phyloP scores from a whole-genome alignment of 2,113 vertebrate genomes.

The Mormyrus iriodes region DNA sequence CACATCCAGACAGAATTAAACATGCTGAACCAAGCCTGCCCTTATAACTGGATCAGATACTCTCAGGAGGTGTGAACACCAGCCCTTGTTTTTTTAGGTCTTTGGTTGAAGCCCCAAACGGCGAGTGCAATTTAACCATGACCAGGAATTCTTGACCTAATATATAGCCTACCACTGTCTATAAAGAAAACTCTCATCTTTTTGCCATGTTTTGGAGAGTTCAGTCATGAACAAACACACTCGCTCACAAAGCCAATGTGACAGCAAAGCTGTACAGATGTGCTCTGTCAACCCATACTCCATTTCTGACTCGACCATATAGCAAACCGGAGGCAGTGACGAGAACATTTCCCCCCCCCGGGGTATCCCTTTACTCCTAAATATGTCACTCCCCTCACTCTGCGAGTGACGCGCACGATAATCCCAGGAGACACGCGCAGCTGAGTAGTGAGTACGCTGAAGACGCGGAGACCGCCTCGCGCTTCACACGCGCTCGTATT shows the following conservation, averaged over 20 bases:
- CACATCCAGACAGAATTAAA: slow-evolving; percentile 16
- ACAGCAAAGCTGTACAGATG: background rate
- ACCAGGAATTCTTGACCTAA: background rate
- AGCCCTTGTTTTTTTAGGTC: background rate
- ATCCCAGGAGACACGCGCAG: background rate
- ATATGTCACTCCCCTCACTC: background rate
- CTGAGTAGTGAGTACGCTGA: background rate
- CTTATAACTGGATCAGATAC: background rate
- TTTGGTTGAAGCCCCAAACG: background rate
- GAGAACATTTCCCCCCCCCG: background rate
- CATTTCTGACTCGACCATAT: background rate
- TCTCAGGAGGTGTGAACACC: background rate
- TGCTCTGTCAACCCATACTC: background rate
- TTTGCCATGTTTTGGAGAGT: background rate
- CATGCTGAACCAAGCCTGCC: background rate
- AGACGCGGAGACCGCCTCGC: background rate
- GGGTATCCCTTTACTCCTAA: background rate
- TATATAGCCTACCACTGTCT: background rate
- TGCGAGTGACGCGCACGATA: background rate
- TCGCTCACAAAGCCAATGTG: background rate
- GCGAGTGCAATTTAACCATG: background rate
- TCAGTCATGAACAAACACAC: background rate
- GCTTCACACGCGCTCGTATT: background rate
- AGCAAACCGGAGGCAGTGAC: background rate
- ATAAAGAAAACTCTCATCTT: background rate